Conservation (phyloP, 2,113 vertebrate genomes). For the Carassius gibelio region DNA sequence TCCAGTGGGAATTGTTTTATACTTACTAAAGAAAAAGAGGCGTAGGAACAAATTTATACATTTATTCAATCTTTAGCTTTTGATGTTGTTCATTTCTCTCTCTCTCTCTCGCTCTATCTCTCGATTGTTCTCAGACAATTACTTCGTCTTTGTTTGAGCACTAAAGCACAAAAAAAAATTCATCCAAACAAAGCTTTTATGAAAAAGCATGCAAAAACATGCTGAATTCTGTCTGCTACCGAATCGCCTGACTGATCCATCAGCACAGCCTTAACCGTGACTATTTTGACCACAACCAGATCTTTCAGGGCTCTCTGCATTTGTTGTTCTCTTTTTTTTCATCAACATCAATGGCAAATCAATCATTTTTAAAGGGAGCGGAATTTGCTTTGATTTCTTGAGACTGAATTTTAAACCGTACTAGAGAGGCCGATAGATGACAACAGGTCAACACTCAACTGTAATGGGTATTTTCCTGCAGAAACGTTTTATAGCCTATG, state of each 20-base stretch:
- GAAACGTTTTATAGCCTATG: background rate
- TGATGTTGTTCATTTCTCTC: background rate
- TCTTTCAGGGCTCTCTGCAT: background rate
- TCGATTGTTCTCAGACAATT: conserved; percentile 18
- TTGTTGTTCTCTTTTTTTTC: background rate
- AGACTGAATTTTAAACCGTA: background rate
- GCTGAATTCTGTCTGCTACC: background rate
- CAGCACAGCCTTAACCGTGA: background rate
- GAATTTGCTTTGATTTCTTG: background rate
- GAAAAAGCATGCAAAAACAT: background rate
- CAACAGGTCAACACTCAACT: background rate
- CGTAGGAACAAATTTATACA: background rate
- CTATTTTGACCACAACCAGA: conserved; percentile 2
- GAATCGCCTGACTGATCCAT: conserved; percentile 7
- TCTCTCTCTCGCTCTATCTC: background rate
- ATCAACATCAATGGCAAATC: background rate
- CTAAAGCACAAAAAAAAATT: background rate
- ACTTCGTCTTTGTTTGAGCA: background rate
- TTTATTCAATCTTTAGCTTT: conserved; percentile 9
- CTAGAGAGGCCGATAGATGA: background rate
- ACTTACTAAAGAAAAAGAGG: background rate
- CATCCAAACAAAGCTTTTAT: conserved; percentile 10
- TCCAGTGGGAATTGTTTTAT: background rate
- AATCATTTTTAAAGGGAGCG: background rate
- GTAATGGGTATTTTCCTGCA: background rate